Conservation (phyloP, 1,140 invertebrate species). For the Trichoplusia ni region DNA sequence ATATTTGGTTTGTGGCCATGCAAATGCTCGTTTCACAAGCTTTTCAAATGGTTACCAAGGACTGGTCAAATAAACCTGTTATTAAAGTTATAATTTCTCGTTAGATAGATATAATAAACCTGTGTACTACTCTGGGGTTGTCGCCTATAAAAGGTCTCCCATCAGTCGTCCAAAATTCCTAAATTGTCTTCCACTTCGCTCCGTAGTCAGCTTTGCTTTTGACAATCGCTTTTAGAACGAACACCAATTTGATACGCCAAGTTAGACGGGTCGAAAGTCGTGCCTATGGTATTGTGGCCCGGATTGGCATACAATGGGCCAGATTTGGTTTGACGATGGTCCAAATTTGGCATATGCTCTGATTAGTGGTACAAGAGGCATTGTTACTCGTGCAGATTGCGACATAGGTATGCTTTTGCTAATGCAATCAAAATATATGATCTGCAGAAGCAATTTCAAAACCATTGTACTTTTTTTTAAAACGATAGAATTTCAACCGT, state of each 20-base stretch:
- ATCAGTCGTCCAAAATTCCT: not conserved
- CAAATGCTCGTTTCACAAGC: no score
- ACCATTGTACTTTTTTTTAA: no score
- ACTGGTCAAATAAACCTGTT: no score
- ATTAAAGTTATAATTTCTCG: no score
- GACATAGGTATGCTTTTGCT: not conserved
- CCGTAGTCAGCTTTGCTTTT: not conserved
- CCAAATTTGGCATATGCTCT: conserved; percentile 13
- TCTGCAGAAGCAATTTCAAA: no score
- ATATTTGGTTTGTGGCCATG: not conserved
- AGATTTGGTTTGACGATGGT: conserved; percentile 30
- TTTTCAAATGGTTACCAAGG: no score
- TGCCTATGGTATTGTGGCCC: conserved; percentile 16
- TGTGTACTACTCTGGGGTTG: no score
- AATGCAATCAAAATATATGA: no score
- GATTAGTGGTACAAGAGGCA: conserved; percentile 19
- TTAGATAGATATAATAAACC: no score
- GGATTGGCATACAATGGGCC: conserved; percentile 28
- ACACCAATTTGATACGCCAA: conserved; percentile 5
- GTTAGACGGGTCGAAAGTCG: conserved; percentile 5
- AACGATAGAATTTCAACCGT: no score
- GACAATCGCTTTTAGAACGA: not conserved
- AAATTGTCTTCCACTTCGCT: not conserved
- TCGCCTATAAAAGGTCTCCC: not conserved
- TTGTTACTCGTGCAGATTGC: not conserved